Evolutionary conservation across 1,140 invertebrate genomes (phyloP), one percentile per base, ranked within the genome.

Genomic region (Trissolcus basalis): DNA sequence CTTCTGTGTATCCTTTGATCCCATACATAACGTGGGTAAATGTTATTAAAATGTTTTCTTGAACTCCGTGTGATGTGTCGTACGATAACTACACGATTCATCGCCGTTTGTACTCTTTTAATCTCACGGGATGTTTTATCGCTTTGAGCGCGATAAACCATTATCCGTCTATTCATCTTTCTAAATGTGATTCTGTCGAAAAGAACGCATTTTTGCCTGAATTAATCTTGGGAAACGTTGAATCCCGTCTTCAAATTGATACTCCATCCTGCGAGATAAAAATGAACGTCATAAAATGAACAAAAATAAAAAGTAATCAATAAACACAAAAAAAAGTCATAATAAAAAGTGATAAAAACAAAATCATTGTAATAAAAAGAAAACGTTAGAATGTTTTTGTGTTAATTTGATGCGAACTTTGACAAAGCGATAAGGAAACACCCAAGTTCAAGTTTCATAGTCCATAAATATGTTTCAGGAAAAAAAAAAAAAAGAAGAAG

Each of bases 121-220:
- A 73, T 71, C 60, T 67, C 74, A 63, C 74, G 74, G 67, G 59
- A 76, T 77, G 51, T 77, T 77, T 71, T 63, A 77, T 77, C 74
- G 72, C 74, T 68, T 19, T 64, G 16, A 76, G 59, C 65, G 72
- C 64, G 72, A 73, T 73, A 73, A 73, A 73, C 70, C 56, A 73
- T 73, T 73, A 73, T 73, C 70, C 70, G 61, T 67, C 61, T 64
- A 69, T 69, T 75, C 64, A 75, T 75, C 72, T 75, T 67, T 51
- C 43, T 33, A 58, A 59, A 63, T 67, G 48, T 47, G 44, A 45
- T 53, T 60, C 19, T 51, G 64, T 55, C 35, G 48, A 55, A 33
- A 58, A 19, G 8, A 49, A 44, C 41, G 33, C 53, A 73, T 54
- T 54, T 65, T 73, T 55, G 15, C 43, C 14, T 44, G 19, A 58